phyloP scores from a whole-genome alignment of 2,888 invertebrate genomes.

The Odontomyia ornata region DNA sequence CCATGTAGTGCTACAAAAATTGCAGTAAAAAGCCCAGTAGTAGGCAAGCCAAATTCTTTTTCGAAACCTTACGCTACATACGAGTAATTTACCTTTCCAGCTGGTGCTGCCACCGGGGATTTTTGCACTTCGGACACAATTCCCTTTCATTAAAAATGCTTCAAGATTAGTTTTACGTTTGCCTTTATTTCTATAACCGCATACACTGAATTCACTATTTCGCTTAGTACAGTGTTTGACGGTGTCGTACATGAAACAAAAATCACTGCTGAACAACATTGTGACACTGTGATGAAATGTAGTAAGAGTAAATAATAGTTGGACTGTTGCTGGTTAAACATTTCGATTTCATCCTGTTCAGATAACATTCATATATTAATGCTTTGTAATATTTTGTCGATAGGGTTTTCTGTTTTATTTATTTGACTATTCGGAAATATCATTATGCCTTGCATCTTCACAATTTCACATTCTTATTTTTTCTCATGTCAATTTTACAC shows the following conservation, averaged over 20 bases:
- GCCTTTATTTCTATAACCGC: conserved; percentile 37
- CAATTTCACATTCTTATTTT: background rate
- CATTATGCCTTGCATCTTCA: background rate
- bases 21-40: no score
- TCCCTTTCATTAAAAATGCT: no score
- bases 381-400: background rate
- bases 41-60: no score
- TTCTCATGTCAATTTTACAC: conserved; percentile 12
- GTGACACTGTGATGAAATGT: background rate
- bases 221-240: conserved; percentile 18
- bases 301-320: background rate
- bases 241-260: conserved; percentile 8
- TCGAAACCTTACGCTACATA: no score
- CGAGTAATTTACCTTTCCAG: no score
- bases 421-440: background rate
- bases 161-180: conserved; percentile 13
- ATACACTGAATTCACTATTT: conserved; percentile 26
- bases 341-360: background rate
- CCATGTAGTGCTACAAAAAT: no score
- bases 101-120: no score
- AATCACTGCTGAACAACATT: background rate
- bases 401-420: background rate
- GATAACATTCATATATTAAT: background rate
- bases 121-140: no score
- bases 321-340: background rate